Percentiles rank a stretch among this genome's conserved stretches.
Evolutionary conservation across 2,797 vertebrate species (phyloP).

Genomic region (Garrulus glandarius): DNA sequence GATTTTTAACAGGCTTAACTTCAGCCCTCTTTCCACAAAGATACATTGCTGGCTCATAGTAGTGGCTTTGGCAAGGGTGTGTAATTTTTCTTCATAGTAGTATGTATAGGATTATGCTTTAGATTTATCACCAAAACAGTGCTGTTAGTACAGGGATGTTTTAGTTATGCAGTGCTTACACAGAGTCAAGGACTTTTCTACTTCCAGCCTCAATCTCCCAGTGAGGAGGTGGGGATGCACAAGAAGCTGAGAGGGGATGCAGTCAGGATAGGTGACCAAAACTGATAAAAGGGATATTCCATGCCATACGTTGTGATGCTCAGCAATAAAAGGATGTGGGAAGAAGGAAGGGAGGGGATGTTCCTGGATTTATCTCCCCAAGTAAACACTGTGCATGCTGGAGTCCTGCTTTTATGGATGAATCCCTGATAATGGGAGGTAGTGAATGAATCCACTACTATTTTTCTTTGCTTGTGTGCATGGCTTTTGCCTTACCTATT

Average conservation of each 20-base stretch:
- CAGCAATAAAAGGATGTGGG: background rate
- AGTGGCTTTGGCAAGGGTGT: background rate
- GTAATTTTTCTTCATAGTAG: background rate
- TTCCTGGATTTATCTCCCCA: background rate
- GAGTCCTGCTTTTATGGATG: background rate
- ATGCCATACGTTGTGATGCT: background rate
- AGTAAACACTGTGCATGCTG: background rate
- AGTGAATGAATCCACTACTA: accelerated
- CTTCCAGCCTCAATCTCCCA: background rate
- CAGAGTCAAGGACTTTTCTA: background rate
- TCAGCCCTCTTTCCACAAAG: background rate
- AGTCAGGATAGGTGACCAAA: background rate
- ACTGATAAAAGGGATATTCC: background rate
- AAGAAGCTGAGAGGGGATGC: background rate
- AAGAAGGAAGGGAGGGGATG: background rate
- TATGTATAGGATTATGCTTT: background rate
- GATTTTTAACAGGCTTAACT: background rate
- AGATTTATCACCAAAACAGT: background rate
- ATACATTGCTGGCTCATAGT: background rate
- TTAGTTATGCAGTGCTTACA: background rate
- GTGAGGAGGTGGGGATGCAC: accelerated
- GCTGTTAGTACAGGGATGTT: background rate
- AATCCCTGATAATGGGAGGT: background rate
- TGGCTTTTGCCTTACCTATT: background rate
- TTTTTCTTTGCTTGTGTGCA: accelerated